phyloP scores from a whole-genome alignment of 2,113 vertebrate genomes.

The Prochilodus magdalenae region DNA sequence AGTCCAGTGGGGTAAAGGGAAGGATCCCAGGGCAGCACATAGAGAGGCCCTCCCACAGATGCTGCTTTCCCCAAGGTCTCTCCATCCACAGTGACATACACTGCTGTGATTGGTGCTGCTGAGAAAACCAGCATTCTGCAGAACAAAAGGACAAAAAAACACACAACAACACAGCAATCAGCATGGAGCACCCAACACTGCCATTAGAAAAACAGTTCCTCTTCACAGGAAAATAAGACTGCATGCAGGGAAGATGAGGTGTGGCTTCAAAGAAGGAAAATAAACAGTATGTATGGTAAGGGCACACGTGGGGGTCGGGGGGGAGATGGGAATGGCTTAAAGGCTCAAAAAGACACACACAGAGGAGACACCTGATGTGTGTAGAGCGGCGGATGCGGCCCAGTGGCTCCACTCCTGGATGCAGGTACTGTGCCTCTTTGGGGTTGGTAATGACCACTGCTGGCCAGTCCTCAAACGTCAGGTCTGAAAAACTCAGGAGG shows the following conservation, averaged over 20 bases:
- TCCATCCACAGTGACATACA: constrained; percentile 84
- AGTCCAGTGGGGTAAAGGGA: constrained; percentile 83
- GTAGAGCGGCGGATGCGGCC: constrained; percentile 86
- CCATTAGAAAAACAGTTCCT: not conserved
- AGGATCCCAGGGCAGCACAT: constrained; percentile 87
- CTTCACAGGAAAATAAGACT: not conserved
- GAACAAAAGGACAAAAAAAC: not conserved
- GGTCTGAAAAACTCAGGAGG: constrained; percentile 92
- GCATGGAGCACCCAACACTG: not conserved
- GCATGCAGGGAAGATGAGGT: not conserved
- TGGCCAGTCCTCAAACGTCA: constrained; percentile 91
- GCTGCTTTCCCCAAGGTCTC: constrained; percentile 78
- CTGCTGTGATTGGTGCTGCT: constrained; percentile 79
- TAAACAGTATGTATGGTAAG: not conserved
- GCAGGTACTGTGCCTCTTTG: constrained; percentile 89
- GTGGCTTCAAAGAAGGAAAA: not conserved
- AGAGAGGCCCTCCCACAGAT: constrained; percentile 87
- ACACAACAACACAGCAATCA: not conserved
- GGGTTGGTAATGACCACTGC: constrained; percentile 94
- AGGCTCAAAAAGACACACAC: constrained; percentile 63
- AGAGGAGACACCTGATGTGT: constrained; percentile 88
- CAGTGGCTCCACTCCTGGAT: constrained; percentile 86
- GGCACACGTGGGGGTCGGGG: not conserved
- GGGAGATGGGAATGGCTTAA: not conserved
- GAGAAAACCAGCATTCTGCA: constrained; percentile 92